These are phyloP conservation scores for Cydia splendana DNA, from an alignment of 1,140 invertebrate genomes.

Conservation along the genomic window DNA sequence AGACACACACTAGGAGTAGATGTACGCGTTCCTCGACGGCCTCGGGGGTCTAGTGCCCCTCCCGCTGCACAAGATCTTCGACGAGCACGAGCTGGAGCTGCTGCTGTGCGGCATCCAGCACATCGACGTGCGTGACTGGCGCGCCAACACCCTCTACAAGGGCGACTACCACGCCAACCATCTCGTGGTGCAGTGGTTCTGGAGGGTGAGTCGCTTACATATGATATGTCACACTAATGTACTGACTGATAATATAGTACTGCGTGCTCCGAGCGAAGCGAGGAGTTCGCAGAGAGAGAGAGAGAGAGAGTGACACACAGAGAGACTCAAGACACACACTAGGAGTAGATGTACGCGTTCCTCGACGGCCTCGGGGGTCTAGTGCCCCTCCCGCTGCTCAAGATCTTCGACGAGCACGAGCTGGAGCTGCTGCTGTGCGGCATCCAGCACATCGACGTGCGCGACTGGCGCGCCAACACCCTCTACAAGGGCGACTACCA, in stretches of 20 bases:
- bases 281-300: too few relatives aligned
- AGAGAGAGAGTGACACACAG: too few relatives aligned
- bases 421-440: constrained; percentile 98
- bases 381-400: constrained; percentile 93
- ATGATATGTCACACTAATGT: too few relatives aligned
- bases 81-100: constrained; percentile 98
- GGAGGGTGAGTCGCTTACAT: constrained; percentile 83
- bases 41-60: constrained; percentile 96
- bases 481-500: constrained; percentile 99
- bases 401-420: constrained; percentile 99
- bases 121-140: constrained; percentile 99
- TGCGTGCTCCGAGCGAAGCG: constrained; percentile 79
- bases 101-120: constrained; percentile 99
- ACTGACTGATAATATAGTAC: too few relatives aligned
- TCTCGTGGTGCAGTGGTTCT: constrained; percentile 95
- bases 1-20: too few relatives aligned
- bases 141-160: constrained; percentile 97
- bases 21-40: constrained; percentile 97
- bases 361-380: constrained; percentile 97
- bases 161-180: constrained; percentile 95
- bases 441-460: constrained; percentile 98
- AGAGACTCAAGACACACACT: too few relatives aligned
- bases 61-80: constrained; percentile 96
- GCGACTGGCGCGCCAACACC: constrained; percentile 98
- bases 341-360: too few relatives aligned